Base-by-base conservation (phyloP, 2,113 vertebrate genomes). In the Picathartes gymnocephalus region DNA sequence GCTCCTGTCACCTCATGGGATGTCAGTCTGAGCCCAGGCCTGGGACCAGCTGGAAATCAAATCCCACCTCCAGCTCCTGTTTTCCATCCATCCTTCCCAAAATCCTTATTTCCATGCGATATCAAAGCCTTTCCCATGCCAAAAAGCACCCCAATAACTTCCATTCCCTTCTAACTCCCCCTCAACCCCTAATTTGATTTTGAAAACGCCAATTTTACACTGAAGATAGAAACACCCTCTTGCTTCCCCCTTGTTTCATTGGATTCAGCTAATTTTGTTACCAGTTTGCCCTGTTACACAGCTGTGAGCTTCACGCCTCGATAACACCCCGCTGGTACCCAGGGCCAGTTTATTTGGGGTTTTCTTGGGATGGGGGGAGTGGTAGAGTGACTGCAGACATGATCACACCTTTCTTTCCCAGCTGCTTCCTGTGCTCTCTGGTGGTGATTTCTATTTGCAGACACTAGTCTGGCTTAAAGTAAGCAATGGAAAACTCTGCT, bases 401-500 rank as follows among this genome's bases (percentile, higher is more conserved):
- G 57, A 54, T 57, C 33, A 35, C 70, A 82, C 70, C 70, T 93
- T 91, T 77, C 27, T 88, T 79, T 9, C 54, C 54, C 82, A 88
- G 88, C 88, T 81, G 56, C 56, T 83, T 88, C 83, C 77, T 94
- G 87, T 86, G 82, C 88, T 96, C 76, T 91, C 68, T 18, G 57
- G 37, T 74, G 80, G 23, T 4, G 16, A 90, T 80, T 89, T 93
- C 80, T 96, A 81, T 96, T 84, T 88, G 79, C 77, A 86, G 80
- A 87, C 11, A 11, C 48, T 74, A 83, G 79, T 48, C 83, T 40
- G 17, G 42, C 86, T 95, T 93, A 92, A 96, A 94, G 64, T 95
- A 84, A 94, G 97, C 97, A 94, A 81, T 81, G 95, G 97, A 97
- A 97, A 98, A 90, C 93, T 70, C 87, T 94, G 91, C 74, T 95